Evolutionary conservation across 1,140 invertebrate genomes (phyloP), one percentile per base, ranked within the genome.

Genomic region (Octopus sinensis): DNA sequence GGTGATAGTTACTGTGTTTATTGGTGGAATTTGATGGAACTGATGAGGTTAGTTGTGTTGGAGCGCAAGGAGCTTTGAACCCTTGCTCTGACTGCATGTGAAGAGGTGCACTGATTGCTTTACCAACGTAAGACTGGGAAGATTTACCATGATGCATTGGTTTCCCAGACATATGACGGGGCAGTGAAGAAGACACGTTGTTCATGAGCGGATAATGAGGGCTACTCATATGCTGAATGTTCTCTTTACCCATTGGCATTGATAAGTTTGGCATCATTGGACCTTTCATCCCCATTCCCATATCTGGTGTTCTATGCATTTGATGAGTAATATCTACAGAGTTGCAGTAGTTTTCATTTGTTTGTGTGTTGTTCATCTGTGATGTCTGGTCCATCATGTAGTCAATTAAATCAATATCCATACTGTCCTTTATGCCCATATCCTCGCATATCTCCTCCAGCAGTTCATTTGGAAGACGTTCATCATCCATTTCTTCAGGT

Each of bases 381-480:
- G 17, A 23, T 6, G 76, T 77, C 52, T 77, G 76, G 43, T 89
- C 88, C 88, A 89, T 89, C 9, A 88, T 84, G 76, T 88, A 89
- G 82, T 91, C 90, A 13, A 89, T 87, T 84, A 91, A 88, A 82
- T 91, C 90, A 73, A 91, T 82, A 79, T 91, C 90, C 88, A 90
- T 91, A 12, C 88, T 89, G 62, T 90, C 89, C 81, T 91, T 89
- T 86, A 91, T 89, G 4, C 90, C 90, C 76, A 91, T 90, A 81
- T 91, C 90, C 80, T 87, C 87, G 84, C 89, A 90, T n/a, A 91
- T 89, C 84, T 91, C 89, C 79, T 90, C 89, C 79, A 91, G 84
- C 4, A 91, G 87, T 82, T 91, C 90, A 79, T 91, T 91, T 17
- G 88, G 89, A 9, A 91, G 84, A n/a, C 89, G 82, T 68, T 90